phyloP scores from a whole-genome alignment of 2,888 invertebrate genomes.

The Trissonchulus sp. region DNA sequence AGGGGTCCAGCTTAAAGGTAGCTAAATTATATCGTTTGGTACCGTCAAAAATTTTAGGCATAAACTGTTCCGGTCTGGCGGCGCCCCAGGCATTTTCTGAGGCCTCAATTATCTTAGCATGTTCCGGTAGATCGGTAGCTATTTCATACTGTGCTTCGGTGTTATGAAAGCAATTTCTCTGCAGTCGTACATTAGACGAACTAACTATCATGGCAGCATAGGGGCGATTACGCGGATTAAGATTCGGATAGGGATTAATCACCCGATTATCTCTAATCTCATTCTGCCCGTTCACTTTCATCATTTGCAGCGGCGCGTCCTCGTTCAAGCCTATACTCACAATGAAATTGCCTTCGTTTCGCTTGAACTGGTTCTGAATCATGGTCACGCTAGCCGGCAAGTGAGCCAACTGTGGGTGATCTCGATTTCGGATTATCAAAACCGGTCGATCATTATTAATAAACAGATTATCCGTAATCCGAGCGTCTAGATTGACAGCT shows the following conservation, averaged over 20 bases:
- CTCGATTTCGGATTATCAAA: slow-evolving; percentile 49
- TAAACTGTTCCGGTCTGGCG: slow-evolving; percentile 41
- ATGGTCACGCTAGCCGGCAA: slow-evolving; percentile 67
- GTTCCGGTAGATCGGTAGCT: slow-evolving; percentile 87
- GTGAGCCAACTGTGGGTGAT: slow-evolving; percentile 71
- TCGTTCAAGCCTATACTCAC: slow-evolving; percentile 79
- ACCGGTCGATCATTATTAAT: slow-evolving; percentile 46
- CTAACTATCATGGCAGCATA: slow-evolving; percentile 86
- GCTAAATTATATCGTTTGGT: slow-evolving; percentile 37
- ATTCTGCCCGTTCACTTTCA: slow-evolving; percentile 62
- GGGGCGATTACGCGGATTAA: slow-evolving; percentile 82
- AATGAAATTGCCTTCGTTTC: slow-evolving; percentile 77
- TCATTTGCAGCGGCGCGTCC: slow-evolving; percentile 64
- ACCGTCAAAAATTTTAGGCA: slow-evolving; percentile 57
- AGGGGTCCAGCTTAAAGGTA: slow-evolving; percentile 77
- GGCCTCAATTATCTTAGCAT: slow-evolving; percentile 85
- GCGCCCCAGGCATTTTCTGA: slow-evolving; percentile 85
- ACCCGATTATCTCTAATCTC: slow-evolving; percentile 77
- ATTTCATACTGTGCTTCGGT: slow-evolving; percentile 84
- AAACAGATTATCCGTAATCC: slow-evolving; percentile 47
- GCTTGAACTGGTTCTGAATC: slow-evolving; percentile 78
- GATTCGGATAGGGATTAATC: slow-evolving; percentile 70
- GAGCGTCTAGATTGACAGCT: slow-evolving; percentile 45
- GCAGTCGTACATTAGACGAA: slow-evolving; percentile 75
- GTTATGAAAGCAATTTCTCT: slow-evolving; percentile 81